A percentile compares a stretch with the other conserved stretches of the same genome.
These are phyloP conservation scores for Ormyrus labotus DNA, from an alignment of 2,888 invertebrate species.

Conservation along the genomic window DNA sequence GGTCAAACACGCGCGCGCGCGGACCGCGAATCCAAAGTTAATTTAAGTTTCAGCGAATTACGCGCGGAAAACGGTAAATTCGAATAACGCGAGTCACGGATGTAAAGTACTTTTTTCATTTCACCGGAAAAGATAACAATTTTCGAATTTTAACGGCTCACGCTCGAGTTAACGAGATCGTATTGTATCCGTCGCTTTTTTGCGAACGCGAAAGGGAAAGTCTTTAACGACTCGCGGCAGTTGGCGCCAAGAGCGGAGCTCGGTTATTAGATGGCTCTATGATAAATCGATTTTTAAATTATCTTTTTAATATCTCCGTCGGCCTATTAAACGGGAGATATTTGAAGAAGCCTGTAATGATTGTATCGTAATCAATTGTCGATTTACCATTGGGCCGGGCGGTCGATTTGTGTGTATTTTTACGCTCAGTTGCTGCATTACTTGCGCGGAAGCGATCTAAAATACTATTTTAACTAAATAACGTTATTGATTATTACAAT, in stretches of 20 bases:
- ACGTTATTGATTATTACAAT: too few relatives aligned
- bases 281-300: conserved; percentile 49
- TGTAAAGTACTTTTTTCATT: conserved; percentile 12
- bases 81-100: background rate
- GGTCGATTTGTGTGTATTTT: too few relatives aligned
- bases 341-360: conserved; percentile 20
- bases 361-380: conserved; percentile 42
- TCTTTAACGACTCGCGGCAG: conserved; percentile 12
- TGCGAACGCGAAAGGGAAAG: conserved; percentile 11
- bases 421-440: too few relatives aligned
- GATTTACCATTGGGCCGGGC: conserved; percentile 14
- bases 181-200: conserved; percentile 9
- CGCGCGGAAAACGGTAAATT: background rate
- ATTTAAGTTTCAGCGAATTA: conserved; percentile 5
- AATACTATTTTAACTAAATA: too few relatives aligned
- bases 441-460: too few relatives aligned
- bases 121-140: conserved; percentile 12
- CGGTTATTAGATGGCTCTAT: conserved; percentile 25
- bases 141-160: conserved; percentile 15
- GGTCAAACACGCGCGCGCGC: background rate
- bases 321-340: conserved; percentile 13
- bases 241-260: conserved; percentile 1
- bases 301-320: conserved; percentile 24
- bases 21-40: background rate
- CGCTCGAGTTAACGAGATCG: conserved; percentile 27